Conservation (phyloP, 2,888 invertebrate species). For the Drosophila trichaetosa region DNA sequence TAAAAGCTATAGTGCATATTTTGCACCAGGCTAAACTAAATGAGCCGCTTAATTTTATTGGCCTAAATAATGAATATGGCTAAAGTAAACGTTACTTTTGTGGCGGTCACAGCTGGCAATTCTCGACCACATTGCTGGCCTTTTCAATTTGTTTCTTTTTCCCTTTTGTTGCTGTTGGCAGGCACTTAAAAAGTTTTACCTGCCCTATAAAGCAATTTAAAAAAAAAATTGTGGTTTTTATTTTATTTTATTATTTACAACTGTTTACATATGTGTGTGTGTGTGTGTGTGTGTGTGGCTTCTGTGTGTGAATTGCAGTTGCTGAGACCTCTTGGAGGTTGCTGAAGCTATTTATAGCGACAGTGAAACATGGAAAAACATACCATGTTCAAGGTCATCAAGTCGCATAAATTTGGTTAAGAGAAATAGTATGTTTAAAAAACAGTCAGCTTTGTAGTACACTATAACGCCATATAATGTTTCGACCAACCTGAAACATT, state of each 20-base stretch:
- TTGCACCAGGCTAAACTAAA: slow-evolving; percentile 39
- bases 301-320: slow-evolving; percentile 38
- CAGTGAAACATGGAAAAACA: slow-evolving; percentile 47
- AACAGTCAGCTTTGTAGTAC: slow-evolving; percentile 6
- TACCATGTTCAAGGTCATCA: slow-evolving; percentile 66
- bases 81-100: slow-evolving; percentile 28
- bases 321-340: slow-evolving; percentile 59
- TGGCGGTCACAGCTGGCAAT: slow-evolving; percentile 49
- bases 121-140: slow-evolving; percentile 30
- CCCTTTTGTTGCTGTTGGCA: slow-evolving; percentile 27
- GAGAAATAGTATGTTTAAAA: slow-evolving; percentile 36
- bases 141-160: slow-evolving; percentile 37
- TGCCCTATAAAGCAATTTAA: slow-evolving; percentile 57
- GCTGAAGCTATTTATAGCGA: slow-evolving; percentile 61
- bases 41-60: slow-evolving; percentile 62
- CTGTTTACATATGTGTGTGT: slow-evolving; percentile 29
- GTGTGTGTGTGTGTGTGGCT: slow-evolving; percentile 6
- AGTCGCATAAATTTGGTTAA: slow-evolving; percentile 65
- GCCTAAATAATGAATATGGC: slow-evolving; percentile 60
- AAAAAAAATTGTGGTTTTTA: slow-evolving; percentile 45
- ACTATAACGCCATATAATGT: background rate
- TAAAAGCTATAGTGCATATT: slow-evolving; percentile 33
- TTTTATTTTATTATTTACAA: slow-evolving; percentile 59
- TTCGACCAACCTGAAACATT: slow-evolving; percentile 6
- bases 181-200: slow-evolving; percentile 56